Evolutionary conservation across 2,888 invertebrate species (phyloP), one percentile per base, ranked within the genome.

Genomic region (Dolichopus griseipennis): DNA sequence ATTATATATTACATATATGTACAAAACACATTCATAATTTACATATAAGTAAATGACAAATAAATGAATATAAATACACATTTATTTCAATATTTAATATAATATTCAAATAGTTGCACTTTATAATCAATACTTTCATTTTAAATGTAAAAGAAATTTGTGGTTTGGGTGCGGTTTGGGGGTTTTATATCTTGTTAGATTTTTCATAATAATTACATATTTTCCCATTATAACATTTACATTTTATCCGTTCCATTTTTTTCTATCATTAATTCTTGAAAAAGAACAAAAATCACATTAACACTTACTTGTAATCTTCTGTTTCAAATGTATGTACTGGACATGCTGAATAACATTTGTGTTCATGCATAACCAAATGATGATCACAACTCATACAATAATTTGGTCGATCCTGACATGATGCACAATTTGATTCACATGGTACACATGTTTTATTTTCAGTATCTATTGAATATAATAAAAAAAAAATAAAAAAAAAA

Each of bases 341-440:
- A 81, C 95, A 95, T 0, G 91, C 87, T 8, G 93, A 90, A 74
- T 91, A 85, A 80, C 95, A 95, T 75, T 89, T 89, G 75, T 90
- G 90, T 72, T 90, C 88, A 77, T 90, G 88, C 76, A 94, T 87
- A 66, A 94, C 89, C 71, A 95, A 83, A 77, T 94, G 92, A 79
- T 93, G 93, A 75, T 93, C 93, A 78, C 95, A 95, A 73, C 91
- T 92, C 62, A 90, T 91, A 76, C 95, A 95, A 72, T 88, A 87
- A 74, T 92, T 90, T 6, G 92, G 90, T 72, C 89, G 85, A 73
- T 92, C 91, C 73, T 91, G 90, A 76, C 94, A 94, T 69, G 91
- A 91, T 34, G 89, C 90, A 77, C 95, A 93, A 77, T 93, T 92
- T 10, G 92, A 88, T 70, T 91, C 91, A 77, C 95, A 95, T 0